Evolutionary conservation across 2,113 vertebrate species (phyloP).

Genomic region (Alethe castanea): DNA sequence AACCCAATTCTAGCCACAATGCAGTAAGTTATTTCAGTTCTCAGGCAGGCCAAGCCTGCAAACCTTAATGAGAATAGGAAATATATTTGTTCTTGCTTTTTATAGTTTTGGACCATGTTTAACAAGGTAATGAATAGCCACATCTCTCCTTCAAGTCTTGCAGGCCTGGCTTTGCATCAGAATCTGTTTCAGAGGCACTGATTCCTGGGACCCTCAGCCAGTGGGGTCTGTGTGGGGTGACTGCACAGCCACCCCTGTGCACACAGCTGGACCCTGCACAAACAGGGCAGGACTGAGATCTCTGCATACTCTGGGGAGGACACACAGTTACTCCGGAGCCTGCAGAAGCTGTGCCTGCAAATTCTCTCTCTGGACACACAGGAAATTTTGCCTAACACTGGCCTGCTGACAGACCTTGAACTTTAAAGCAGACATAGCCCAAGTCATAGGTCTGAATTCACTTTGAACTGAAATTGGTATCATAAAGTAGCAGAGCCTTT

Average conservation of each 20-base stretch:
- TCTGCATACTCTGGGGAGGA: background rate
- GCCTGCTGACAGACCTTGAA: background rate
- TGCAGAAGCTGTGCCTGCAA: background rate
- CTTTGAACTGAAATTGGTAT: background rate
- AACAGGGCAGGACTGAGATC: background rate
- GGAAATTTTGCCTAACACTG: background rate
- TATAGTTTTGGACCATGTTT: background rate
- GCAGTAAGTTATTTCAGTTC: background rate
- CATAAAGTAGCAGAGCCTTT: conserved; percentile 2
- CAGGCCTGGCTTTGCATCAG: background rate
- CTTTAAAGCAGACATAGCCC: background rate
- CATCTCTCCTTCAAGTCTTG: background rate
- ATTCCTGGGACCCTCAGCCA: background rate
- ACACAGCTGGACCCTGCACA: background rate
- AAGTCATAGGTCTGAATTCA: background rate
- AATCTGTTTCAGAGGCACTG: background rate
- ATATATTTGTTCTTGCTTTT: background rate
- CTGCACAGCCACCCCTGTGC: background rate
- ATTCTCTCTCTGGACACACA: background rate
- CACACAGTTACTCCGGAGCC: rapidly evolving
- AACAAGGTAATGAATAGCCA: background rate
- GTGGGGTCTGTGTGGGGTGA: background rate
- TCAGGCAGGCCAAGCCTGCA: background rate
- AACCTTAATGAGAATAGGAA: background rate
- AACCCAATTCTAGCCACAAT: background rate